These are phyloP conservation scores for Patiria miniata DNA, from an alignment of 35 echinoderm and acorn worm species.

Conservation along the genomic window DNA sequence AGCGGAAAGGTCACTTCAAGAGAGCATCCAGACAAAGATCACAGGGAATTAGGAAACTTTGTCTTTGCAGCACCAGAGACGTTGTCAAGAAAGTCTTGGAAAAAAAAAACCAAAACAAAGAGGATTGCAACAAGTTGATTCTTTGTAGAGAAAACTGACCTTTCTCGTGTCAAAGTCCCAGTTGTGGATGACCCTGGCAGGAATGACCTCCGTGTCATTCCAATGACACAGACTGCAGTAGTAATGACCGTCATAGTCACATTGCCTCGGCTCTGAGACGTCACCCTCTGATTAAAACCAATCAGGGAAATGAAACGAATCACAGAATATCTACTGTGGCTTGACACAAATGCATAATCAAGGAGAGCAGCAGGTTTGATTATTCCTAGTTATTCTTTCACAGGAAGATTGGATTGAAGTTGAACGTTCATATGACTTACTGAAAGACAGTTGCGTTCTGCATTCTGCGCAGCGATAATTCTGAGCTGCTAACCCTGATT, in stretches of 20 bases:
- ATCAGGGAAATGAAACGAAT: neutral
- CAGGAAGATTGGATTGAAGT: too few species aligned
- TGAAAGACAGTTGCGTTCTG: slow-evolving; percentile 77
- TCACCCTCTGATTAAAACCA: slow-evolving; percentile 63
- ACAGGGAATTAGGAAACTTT: too few species aligned
- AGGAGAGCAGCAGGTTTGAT: too few species aligned
- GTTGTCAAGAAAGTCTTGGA: too few species aligned
- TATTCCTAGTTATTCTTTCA: too few species aligned
- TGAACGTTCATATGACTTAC: slow-evolving; percentile 52
- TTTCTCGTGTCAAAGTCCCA: slow-evolving; percentile 97
- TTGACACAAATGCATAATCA: too few species aligned
- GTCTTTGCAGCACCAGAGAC: too few species aligned
- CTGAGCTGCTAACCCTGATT: slow-evolving; percentile 81
- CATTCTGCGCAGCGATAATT: slow-evolving; percentile 98
- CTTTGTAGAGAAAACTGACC: slow-evolving; percentile 42
- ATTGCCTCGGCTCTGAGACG: slow-evolving; percentile 69
- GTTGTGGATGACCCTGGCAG: slow-evolving; percentile 96
- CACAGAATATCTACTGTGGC: too few species aligned
- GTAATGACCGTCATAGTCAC: slow-evolving; percentile 92
- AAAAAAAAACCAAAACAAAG: neutral
- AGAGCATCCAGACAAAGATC: too few species aligned
- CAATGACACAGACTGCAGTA: slow-evolving; percentile 94
- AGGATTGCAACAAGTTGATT: neutral
- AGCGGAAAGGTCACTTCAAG: too few species aligned
- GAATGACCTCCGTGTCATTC: slow-evolving; percentile 93